Evolutionary conservation across 1,140 invertebrate species (phyloP), one percentile per base, ranked within the genome.

Genomic region (Drosophila tsacasi): DNA sequence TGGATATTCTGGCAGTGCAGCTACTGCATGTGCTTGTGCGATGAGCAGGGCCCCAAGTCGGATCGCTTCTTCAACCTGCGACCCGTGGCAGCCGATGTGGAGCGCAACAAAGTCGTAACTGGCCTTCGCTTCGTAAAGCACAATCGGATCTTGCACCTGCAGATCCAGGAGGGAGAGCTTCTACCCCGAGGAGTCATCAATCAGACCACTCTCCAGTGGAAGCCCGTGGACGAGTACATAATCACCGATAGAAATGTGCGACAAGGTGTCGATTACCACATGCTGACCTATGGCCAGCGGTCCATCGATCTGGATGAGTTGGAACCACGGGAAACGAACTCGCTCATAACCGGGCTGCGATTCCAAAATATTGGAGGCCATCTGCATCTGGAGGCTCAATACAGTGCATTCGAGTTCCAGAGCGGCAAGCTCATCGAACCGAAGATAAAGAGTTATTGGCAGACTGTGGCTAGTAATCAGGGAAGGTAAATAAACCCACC

Each of bases 1-100:
- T 94, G 95, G 94, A 80, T 97, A 2, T 95, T 97, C 71, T 96
- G 6, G 6, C 0, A 98, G 85, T 98, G 97, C 93, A 97, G 96
- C 23, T 98, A 98, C 91, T 98, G 97, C 91, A 95, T 98, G 83
- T 98, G 97, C 85, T 93, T 97, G 27, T 98, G 97, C 91, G 97
- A 98, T 90, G 97, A 97, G 86, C 93, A 95, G 62, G 95, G 95
- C 25, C 54, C 93, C 0, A 93, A 93, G 55, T 96, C 96, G 4
- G 96, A 98, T 89, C 95, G 97, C 69, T 97, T 96, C 92, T 96
- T 98, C 93, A 98, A 96, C 93, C 93, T 98, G 62, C 93, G 94
- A 62, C 94, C 95, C 47, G 94, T 94, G 2, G 83, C 94, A 4
- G 94, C 97, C 3, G 94, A 98, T 86, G 91, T 95, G n/a, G 80